Evolutionary conservation across 2,797 vertebrate species (phyloP).

Genomic region (Sphaeramia orbicularis): DNA sequence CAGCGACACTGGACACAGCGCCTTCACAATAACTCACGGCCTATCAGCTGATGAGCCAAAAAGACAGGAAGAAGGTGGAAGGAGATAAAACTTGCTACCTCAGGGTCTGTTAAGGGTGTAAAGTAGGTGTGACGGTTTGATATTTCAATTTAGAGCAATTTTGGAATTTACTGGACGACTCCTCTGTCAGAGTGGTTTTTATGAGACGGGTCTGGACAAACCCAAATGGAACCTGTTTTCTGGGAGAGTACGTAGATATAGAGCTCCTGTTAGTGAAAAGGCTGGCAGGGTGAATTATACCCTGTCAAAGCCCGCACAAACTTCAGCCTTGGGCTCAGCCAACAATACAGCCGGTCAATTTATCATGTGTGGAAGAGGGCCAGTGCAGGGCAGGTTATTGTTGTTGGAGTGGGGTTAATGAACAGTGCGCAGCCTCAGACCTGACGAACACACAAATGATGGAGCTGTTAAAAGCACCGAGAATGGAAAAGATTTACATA

Average conservation of each 20-base stretch:
- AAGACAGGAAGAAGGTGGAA: too few species aligned
- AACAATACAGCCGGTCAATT: constrained; percentile 22
- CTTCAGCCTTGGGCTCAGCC: constrained; percentile 42
- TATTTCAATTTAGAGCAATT: too few species aligned
- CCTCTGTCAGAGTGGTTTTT: background rate
- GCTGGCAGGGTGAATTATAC: constrained; percentile 25
- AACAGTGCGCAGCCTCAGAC: background rate
- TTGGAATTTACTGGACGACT: too few species aligned
- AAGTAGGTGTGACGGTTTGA: too few species aligned
- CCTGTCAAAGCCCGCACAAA: constrained; percentile 31
- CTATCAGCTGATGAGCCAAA: too few species aligned
- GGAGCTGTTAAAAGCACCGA: constrained; percentile 13
- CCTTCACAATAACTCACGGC: too few species aligned
- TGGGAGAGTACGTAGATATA: constrained; percentile 11
- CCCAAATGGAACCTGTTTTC: constrained; percentile 12
- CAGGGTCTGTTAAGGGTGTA: too few species aligned
- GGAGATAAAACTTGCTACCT: too few species aligned
- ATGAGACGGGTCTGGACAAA: background rate
- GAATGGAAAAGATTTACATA: too few species aligned
- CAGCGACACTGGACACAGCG: too few species aligned
- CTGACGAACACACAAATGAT: too few species aligned
- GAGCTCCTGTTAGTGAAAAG: constrained; percentile 11
- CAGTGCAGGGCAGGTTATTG: constrained; percentile 15
- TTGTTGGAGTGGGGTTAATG: constrained; percentile 33
- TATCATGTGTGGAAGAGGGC: constrained; percentile 25